Evolutionary conservation across 2,797 vertebrate species (phyloP).

Genomic region (Smutsia temminckii): DNA sequence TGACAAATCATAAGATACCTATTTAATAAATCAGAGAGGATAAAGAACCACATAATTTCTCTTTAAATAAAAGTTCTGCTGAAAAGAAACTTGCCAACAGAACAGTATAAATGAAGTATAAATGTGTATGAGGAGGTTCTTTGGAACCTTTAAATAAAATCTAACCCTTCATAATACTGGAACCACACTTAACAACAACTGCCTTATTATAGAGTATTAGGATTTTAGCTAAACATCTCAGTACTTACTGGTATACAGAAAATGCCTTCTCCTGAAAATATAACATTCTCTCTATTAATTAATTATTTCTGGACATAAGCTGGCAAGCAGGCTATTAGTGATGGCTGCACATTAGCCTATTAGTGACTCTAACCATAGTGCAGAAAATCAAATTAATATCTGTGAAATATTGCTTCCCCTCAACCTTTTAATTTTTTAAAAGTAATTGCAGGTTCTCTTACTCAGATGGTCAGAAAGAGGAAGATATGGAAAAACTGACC

Average conservation of each 20-base stretch:
- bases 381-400: constrained; percentile 17
- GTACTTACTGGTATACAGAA: background rate
- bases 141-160: constrained; percentile 32
- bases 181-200: background rate
- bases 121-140: background rate
- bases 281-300: background rate
- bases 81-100: constrained; percentile 19
- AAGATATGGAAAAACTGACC: background rate
- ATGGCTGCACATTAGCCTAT: background rate
- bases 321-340: background rate
- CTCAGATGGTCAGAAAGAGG: background rate
- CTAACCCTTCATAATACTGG: background rate
- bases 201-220: background rate
- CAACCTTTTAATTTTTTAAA: background rate
- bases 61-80: constrained; percentile 21
- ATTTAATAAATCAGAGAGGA: background rate
- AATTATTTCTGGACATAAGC: background rate
- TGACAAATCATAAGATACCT: constrained; percentile 20
- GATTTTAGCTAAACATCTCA: background rate
- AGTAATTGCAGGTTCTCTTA: background rate
- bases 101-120: background rate
- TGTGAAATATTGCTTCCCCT: background rate
- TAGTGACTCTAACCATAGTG: background rate
- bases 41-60: background rate
- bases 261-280: background rate